These are phyloP conservation scores for Sialis fuliginosa DNA, from an alignment of 2,888 invertebrate genomes.

Conservation along the genomic window DNA sequence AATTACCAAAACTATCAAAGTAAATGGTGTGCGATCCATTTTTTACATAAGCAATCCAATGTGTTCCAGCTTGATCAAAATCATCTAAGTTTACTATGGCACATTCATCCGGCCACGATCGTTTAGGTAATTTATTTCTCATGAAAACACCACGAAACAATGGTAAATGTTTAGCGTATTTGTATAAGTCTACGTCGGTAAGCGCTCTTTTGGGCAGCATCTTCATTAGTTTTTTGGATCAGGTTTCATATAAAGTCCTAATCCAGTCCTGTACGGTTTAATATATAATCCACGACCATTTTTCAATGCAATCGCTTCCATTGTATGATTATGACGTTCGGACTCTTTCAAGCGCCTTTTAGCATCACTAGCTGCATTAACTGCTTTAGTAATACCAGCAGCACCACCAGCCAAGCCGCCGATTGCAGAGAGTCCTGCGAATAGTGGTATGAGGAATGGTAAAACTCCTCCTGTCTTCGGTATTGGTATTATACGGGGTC, in stretches of 20 bases:
- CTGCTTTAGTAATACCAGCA: slow-evolving; percentile 12
- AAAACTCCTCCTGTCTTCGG: slow-evolving; percentile 13
- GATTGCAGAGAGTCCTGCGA: slow-evolving; percentile 13
- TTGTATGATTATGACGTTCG: slow-evolving; percentile 14
- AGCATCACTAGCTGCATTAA: slow-evolving; percentile 12
- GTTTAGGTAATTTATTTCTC: slow-evolving; percentile 9
- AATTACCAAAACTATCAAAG: slow-evolving; percentile 21
- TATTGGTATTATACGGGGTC: slow-evolving; percentile 9
- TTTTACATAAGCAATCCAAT: slow-evolving; percentile 21
- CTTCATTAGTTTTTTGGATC: slow-evolving; percentile 10
- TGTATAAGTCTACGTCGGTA: slow-evolving; percentile 11
- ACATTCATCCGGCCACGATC: slow-evolving; percentile 13
- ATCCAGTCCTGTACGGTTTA: slow-evolving; percentile 10
- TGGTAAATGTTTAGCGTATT: slow-evolving; percentile 9
- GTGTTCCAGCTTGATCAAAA: slow-evolving; percentile 14
- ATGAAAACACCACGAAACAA: slow-evolving; percentile 14
- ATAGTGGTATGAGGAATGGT: slow-evolving; percentile 13
- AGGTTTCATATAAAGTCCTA: slow-evolving; percentile 8
- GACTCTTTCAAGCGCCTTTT: slow-evolving; percentile 12
- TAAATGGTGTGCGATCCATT: slow-evolving; percentile 14
- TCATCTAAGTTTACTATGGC: slow-evolving; percentile 17
- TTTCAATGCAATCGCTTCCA: slow-evolving; percentile 14
- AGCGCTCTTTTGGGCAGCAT: slow-evolving; percentile 12
- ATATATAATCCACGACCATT: slow-evolving; percentile 11
- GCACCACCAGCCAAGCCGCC: slow-evolving; percentile 13